Conservation (phyloP, 2,797 vertebrate species). For the Cynodonichthys magdalenae region DNA sequence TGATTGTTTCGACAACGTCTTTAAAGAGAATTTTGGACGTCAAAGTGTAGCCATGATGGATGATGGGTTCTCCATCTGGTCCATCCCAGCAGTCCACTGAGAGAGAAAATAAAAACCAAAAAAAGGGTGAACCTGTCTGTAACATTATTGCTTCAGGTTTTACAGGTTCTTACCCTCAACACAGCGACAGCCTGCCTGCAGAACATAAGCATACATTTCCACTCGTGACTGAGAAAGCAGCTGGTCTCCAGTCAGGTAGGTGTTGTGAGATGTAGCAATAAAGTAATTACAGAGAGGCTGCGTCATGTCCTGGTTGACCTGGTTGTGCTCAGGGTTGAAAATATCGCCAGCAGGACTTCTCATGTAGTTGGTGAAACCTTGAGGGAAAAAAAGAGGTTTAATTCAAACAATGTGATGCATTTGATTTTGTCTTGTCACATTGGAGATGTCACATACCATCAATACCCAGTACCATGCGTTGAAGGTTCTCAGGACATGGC, state of each 20-base stretch:
- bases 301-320: conserved; percentile 94
- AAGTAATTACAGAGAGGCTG: conserved; percentile 91
- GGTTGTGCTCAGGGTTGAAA: conserved; percentile 91
- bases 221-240: conserved; percentile 95
- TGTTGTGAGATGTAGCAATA: conserved; percentile 97
- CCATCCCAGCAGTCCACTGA: conserved; percentile 95
- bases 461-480: conserved; percentile 88
- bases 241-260: conserved; percentile 94
- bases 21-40: conserved; percentile 94
- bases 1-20: conserved; percentile 90
- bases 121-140: not conserved
- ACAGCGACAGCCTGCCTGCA: conserved; percentile 95
- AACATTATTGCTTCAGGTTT: not conserved
- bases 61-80: conserved; percentile 90
- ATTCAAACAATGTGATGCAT: not conserved
- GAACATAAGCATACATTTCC: conserved; percentile 95
- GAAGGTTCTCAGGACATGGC: conserved; percentile 89
- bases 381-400: conserved; percentile 6
- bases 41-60: conserved; percentile 92
- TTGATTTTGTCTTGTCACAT: not conserved
- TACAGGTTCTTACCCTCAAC: conserved; percentile 87
- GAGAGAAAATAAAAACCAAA: conserved; percentile 6
- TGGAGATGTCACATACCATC: conserved; percentile 83
- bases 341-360: conserved; percentile 93
- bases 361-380: conserved; percentile 96